These are phyloP conservation scores for Phengaris alcon DNA, from an alignment of 2,888 invertebrate genomes.

Conservation along the genomic window DNA sequence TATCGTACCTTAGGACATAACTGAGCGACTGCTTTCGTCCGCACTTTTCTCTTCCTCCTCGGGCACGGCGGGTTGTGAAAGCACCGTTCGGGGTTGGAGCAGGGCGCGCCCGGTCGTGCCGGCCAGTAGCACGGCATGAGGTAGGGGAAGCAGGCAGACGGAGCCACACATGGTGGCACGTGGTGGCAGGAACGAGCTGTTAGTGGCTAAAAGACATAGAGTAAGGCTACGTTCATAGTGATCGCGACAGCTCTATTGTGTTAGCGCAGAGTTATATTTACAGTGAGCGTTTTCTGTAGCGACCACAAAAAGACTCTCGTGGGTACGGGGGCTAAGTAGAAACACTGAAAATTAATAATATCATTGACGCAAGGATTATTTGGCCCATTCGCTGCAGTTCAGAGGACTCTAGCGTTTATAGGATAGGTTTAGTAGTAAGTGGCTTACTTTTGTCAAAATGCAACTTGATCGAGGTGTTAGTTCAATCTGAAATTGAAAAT, in stretches of 20 bases:
- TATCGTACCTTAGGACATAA: slow-evolving; percentile 48
- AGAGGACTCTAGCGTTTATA: background rate
- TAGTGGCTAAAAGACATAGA: slow-evolving; percentile 50
- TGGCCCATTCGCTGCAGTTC: too few relatives aligned
- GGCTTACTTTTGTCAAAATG: slow-evolving; percentile 54
- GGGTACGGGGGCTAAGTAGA: too few relatives aligned
- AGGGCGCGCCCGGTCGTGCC: slow-evolving; percentile 59
- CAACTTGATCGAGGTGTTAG: slow-evolving; percentile 64
- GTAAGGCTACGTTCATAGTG: background rate
- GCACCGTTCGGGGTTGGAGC: slow-evolving; percentile 55
- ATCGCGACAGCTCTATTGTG: too few relatives aligned
- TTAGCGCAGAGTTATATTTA: too few relatives aligned
- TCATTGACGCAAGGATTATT: too few relatives aligned
- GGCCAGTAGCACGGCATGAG: slow-evolving; percentile 73
- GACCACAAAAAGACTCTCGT: too few relatives aligned
- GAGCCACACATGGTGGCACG: slow-evolving; percentile 59
- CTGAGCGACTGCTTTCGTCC: slow-evolving; percentile 39
- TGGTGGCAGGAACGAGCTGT: slow-evolving; percentile 61
- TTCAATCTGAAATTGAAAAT: slow-evolving; percentile 45
- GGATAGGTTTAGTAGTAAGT: background rate
- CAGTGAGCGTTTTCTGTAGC: too few relatives aligned
- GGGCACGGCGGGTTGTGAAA: slow-evolving; percentile 71
- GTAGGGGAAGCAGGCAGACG: slow-evolving; percentile 63
- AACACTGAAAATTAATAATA: too few relatives aligned
- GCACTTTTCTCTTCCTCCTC: slow-evolving; percentile 44